Evolutionary conservation across 2,888 invertebrate species (phyloP).

Genomic region (Dasypogon diadema): DNA sequence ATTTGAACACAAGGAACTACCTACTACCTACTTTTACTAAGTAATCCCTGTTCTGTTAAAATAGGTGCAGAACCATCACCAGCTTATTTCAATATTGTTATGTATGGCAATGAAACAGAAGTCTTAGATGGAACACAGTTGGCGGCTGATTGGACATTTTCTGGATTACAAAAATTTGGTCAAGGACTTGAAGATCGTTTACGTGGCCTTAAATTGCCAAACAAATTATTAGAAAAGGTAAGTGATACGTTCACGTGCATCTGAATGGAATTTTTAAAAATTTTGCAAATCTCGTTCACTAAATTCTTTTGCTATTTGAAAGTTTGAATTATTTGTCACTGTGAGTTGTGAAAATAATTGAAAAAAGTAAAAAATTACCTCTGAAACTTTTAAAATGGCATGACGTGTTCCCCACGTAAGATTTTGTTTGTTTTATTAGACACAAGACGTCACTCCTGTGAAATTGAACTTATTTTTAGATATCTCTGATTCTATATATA

Average conservation of each 20-base stretch:
- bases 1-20: constrained; percentile 36
- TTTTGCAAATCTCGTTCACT: no score
- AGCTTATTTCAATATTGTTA: constrained; percentile 91
- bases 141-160: constrained; percentile 95
- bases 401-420: constrained; percentile 29
- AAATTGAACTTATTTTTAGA: constrained; percentile 46
- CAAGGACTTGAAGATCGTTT: constrained; percentile 91
- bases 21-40: not conserved
- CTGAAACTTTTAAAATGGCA: constrained; percentile 23
- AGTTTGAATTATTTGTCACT: no score
- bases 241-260: constrained; percentile 45
- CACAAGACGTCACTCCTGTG: constrained; percentile 42
- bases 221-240: constrained; percentile 90
- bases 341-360: no score
- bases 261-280: no score
- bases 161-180: constrained; percentile 94
- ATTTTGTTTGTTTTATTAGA: not conserved
- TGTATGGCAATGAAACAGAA: constrained; percentile 88
- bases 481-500: constrained; percentile 36
- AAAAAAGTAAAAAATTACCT: not conserved
- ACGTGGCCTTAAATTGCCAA: constrained; percentile 83
- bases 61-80: constrained; percentile 93
- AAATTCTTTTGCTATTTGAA: no score
- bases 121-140: constrained; percentile 92
- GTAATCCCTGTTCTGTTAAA: not conserved